These are phyloP conservation scores for Drosophila mayri DNA, from an alignment of 1,140 invertebrate genomes.

Conservation along the genomic window DNA sequence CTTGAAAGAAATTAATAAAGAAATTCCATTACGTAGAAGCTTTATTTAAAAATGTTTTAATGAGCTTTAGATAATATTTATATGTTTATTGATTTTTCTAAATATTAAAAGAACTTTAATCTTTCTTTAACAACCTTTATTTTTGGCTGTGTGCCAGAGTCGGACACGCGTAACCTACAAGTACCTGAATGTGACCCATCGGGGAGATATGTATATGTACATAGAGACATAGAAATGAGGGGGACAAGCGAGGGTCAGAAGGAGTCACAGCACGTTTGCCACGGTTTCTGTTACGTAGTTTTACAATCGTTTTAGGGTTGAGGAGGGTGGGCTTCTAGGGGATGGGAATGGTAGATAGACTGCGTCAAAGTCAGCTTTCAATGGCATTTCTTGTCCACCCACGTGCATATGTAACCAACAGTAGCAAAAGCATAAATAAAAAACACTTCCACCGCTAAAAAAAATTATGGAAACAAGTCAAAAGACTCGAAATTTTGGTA, in stretches of 20 bases:
- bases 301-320: constrained; percentile 12
- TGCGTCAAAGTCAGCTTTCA: constrained; percentile 46
- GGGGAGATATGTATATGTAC: not conserved
- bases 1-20: not conserved
- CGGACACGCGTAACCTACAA: constrained; percentile 12
- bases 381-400: constrained; percentile 30
- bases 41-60: not conserved
- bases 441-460: not conserved
- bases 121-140: not conserved
- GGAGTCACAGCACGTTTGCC: constrained; percentile 25
- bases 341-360: constrained; percentile 5
- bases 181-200: constrained; percentile 1
- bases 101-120: not conserved
- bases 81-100: no score
- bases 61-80: not conserved
- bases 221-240: not conserved
- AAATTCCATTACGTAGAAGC: not conserved
- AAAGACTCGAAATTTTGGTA: not conserved
- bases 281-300: constrained; percentile 33
- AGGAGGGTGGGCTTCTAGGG: not conserved
- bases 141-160: not conserved
- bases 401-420: constrained; percentile 32
- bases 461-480: not conserved
- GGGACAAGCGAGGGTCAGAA: not conserved
- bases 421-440: not conserved